phyloP scores from a whole-genome alignment of 2,888 invertebrate genomes.

The Exocentrus adspersus region DNA sequence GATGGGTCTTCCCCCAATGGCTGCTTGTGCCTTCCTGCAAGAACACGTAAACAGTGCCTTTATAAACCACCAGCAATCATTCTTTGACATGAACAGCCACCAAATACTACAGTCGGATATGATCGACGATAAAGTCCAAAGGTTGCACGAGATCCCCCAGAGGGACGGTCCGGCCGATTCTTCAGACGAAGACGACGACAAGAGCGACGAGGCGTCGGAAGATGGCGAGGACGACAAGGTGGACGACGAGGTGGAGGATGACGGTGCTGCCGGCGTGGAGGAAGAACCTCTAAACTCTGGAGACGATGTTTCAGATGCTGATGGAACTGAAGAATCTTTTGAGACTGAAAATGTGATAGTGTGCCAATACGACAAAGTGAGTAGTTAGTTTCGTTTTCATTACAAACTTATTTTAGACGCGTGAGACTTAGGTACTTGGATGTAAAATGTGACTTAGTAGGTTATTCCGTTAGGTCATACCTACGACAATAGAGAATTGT shows the following conservation, averaged over 20 bases:
- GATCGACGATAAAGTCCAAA: conserved; percentile 8
- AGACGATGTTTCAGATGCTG: conserved; percentile 97
- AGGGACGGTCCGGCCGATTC: conserved; percentile 69
- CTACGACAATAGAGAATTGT: too few species aligned
- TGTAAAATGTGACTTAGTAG: too few species aligned
- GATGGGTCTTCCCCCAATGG: conserved; percentile 82
- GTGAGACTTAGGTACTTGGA: background rate
- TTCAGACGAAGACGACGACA: conserved; percentile 75
- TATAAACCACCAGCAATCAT: conserved; percentile 49
- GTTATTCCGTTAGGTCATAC: too few species aligned
- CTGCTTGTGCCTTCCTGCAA: conserved; percentile 84
- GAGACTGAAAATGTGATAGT: conserved; percentile 99
- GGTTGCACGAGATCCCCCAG: conserved; percentile 44
- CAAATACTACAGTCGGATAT: conserved; percentile 48
- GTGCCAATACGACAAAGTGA: conserved; percentile 95
- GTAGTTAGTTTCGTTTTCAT: background rate
- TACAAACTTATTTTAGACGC: background rate
- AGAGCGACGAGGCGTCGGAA: conserved; percentile 71
- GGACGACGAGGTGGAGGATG: conserved; percentile 73
- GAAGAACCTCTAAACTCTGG: conserved; percentile 95
- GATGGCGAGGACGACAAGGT: conserved; percentile 71
- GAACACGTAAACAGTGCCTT: conserved; percentile 87
- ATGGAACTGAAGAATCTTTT: conserved; percentile 87
- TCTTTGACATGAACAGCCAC: conserved; percentile 39
- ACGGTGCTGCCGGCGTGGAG: conserved; percentile 59